Base-by-base conservation (phyloP, 2,888 invertebrate species). In the Deroplatys truncata region DNA sequence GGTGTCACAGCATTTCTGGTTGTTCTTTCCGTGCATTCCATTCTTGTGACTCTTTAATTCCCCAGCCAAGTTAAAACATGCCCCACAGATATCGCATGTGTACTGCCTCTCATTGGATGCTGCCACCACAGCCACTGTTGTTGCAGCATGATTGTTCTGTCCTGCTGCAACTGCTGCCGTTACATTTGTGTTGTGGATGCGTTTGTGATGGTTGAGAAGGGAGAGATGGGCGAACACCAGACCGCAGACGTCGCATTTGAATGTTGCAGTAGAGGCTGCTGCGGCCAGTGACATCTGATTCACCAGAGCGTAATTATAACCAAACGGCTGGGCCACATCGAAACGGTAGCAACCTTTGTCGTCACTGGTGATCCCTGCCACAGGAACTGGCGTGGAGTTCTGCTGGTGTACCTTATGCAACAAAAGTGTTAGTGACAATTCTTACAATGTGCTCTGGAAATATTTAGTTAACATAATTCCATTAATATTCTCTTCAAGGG, bases 171-270 rank as follows among this genome's bases (percentile, higher is more conserved):
- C 84, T 88, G 90, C 35, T 20, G 49, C 84, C 20, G 85, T 72
- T 72, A 89, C 88, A 84, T 88, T 90, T 28, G 91, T 88, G 43
- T 88, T 91, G 90, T 97, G 97, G 92, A 97, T 96, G 91, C 97
- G 95, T 94, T 98, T 98, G 93, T 98, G 98, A 92, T 98, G 97
- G 94, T 97, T 97, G n/a, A 98, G 94, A 90, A 97, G 93, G 86
- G 97, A 96, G 91, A 97, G 94, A 92, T 98, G 97, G 1, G 97
- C 97, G 93, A 98, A 98, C 95, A 97, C 97, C 90, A 97, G 94
- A 85, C 97, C 97, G 92, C 98, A 98, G 15, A 97, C 96, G 93
- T 98, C 98, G 93, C 98, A 98, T 93, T 98, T 98, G 93, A 97
- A 98, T 92, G 97, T 97, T 43, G 97, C 97, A 92, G 97, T 97